These are phyloP conservation scores for Periphyllus acericola DNA, from an alignment of 2,888 invertebrate genomes.

Conservation along the genomic window DNA sequence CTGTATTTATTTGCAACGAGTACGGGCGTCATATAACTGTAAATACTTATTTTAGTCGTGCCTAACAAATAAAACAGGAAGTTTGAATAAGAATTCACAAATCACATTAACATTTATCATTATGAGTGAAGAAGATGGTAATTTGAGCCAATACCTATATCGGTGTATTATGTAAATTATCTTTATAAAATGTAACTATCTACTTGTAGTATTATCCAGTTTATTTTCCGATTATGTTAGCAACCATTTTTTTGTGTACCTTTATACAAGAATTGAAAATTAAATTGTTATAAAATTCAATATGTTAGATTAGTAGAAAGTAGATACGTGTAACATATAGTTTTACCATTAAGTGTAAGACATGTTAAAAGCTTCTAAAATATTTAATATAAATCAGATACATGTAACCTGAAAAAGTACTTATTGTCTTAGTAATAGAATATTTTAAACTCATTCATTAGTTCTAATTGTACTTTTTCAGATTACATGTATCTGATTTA, in stretches of 20 bases:
- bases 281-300: no score
- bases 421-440: background rate
- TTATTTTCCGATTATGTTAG: background rate
- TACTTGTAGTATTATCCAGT: background rate
- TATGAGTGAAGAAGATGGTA: background rate
- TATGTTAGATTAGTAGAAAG: no score
- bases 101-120: background rate
- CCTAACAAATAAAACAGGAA: conserved; percentile 41
- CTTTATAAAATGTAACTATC: background rate
- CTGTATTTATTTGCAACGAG: no score
- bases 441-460: background rate
- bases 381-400: no score
- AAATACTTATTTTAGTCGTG: conserved; percentile 11
- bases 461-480: background rate
- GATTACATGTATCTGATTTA: no score
- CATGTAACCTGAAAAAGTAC: no score
- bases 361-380: no score
- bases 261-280: background rate
- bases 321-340: no score
- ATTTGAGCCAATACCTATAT: background rate
- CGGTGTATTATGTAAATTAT: background rate
- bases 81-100: conserved; percentile 30
- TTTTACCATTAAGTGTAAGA: no score
- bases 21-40: conserved; percentile 21
- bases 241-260: background rate